Percentiles rank a stretch among this genome's conserved stretches.
These are phyloP conservation scores for Sciurus niger DNA, from an alignment of 2,113 vertebrate species.

Conservation along the genomic window DNA sequence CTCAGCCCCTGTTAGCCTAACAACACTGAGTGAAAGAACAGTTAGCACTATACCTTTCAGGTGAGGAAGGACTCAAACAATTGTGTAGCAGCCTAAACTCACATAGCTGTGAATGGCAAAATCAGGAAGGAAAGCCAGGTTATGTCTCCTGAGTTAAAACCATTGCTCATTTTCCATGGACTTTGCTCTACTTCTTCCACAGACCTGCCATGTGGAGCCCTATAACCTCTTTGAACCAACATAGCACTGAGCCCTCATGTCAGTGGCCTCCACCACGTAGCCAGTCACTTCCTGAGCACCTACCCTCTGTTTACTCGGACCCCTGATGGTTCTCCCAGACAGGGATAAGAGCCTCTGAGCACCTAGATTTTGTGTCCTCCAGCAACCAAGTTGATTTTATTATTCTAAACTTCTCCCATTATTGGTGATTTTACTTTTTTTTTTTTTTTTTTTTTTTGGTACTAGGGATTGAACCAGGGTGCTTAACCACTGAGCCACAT, in stretches of 20 bases:
- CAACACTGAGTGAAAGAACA: too few relatives aligned
- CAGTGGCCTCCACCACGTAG: neutral
- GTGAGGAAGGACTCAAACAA: neutral
- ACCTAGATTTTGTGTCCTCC: neutral
- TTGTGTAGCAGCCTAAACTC: too few relatives aligned
- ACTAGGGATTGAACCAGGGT: too few relatives aligned
- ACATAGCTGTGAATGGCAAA: neutral
- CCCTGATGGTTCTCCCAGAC: neutral
- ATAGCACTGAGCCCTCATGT: neutral
- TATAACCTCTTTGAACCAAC: neutral
- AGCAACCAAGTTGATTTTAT: neutral
- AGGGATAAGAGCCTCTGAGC: neutral
- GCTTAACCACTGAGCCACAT: too few relatives aligned
- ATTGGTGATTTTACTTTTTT: neutral
- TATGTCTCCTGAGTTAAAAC: neutral
- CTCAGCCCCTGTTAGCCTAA: too few relatives aligned
- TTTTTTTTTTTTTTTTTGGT: too few relatives aligned
- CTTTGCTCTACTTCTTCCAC: neutral
- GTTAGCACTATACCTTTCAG: neutral
- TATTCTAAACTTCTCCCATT: neutral
- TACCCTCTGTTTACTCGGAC: neutral
- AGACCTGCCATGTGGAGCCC: neutral
- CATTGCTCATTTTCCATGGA: neutral
- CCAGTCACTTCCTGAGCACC: neutral
- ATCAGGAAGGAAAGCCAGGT: neutral